Percentiles rank a stretch among this genome's conserved stretches.
Evolutionary conservation across 23 tunicate species (phyloP).

Genomic region (Halocynthia aurantium): DNA sequence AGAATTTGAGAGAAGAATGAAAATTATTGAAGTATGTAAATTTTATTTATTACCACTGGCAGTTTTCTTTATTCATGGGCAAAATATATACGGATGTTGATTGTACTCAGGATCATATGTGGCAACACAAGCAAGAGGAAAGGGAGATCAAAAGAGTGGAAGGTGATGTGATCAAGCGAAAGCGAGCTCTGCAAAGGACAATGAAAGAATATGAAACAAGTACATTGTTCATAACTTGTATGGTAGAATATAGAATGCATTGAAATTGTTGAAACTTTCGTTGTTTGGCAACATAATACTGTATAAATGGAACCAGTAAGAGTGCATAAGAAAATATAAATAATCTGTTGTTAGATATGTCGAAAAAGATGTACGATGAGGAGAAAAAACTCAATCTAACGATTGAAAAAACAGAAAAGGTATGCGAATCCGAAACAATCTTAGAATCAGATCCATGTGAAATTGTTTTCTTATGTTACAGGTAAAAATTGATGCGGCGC

Average conservation of each 20-base stretch:
- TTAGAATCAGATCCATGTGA: no score
- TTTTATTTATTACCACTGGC: background rate
- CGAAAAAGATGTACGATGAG: slow-evolving; percentile 76
- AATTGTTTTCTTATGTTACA: background rate
- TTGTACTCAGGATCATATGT: slow-evolving; percentile 74
- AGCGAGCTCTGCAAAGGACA: slow-evolving; percentile 51
- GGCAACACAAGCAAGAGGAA: slow-evolving; percentile 96
- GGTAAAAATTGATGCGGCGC: slow-evolving; percentile 48
- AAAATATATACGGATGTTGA: background rate
- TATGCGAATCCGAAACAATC: slow-evolving; percentile 2
- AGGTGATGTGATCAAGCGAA: slow-evolving; percentile 75
- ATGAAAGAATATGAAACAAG: slow-evolving; percentile 64
- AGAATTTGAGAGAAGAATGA: slow-evolving; percentile 81
- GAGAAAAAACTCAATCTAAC: slow-evolving; percentile 67
- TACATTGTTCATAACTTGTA: background rate
- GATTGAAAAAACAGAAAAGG: slow-evolving; percentile 53
- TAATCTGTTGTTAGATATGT: slow-evolving; percentile 17
- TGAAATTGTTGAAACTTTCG: no score
- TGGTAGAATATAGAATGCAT: no score
- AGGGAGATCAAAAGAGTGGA: slow-evolving; percentile 80
- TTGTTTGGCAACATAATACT: no score
- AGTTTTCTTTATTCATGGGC: background rate
- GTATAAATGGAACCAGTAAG: background rate
- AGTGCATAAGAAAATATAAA: background rate
- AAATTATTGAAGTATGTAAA: slow-evolving; percentile 46